Base-by-base conservation (phyloP, 64 coral and sea anemone genomes). In the Montipora cactus region DNA sequence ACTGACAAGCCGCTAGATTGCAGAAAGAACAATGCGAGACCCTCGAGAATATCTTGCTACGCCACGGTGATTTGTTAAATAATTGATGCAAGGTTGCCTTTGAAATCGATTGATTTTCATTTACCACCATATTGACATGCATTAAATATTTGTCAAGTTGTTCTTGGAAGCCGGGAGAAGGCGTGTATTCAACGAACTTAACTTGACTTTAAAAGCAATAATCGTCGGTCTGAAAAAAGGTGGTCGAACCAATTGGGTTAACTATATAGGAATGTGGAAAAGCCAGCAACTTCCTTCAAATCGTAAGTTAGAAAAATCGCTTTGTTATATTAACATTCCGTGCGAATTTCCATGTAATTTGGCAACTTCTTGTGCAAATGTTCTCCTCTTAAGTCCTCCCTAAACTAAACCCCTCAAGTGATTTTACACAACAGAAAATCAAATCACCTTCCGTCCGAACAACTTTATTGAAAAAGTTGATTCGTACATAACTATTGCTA, bases 71-170 rank as follows among this genome's bases (percentile, higher is more conserved):
- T 86, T 86, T 72, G 44, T 66, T 86, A 47, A 86, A 86, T 86
- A 86, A 86, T 86, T 86, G 82, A 86, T 86, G 66, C 44, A 70
- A 8, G 44, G 46, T 68, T 72, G 59, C 46, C 46, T 86, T 86
- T 72, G 82, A 86, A 86, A 86, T 86, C 64, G 62, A 71, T 72
- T 86, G 61, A 72, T 86, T 72, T 86, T 14, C 66, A 72, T 86
- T 86, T 86, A 86, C 82, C 82, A 86, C 82, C 82, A 70, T 71
- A 49, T 86, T 47, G 71, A 86, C 64, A 69, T 44, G 66, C 82
- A 86, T 86, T 69, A 86, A 86, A 86, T 86, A 86, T 86, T 86
- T 86, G 62, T 51, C 44, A 86, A 21, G 66, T 86, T 72, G 82
- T 86, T 72, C 61, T 86, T 72, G 66, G 47, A 51, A 48, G 19